Conservation (phyloP, 2,888 invertebrate species). For the Thumatha senex region DNA sequence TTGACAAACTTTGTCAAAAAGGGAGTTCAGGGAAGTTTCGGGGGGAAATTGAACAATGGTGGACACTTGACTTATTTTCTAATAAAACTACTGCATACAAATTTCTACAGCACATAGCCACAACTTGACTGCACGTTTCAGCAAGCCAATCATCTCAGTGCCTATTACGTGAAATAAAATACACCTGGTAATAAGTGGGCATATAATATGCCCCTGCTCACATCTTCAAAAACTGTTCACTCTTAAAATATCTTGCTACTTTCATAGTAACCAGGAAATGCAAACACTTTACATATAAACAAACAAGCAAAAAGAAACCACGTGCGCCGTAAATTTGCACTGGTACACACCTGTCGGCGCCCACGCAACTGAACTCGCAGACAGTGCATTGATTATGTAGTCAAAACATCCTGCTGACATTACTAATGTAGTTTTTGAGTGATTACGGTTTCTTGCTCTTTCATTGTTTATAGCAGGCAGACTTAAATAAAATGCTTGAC, state of each 20-base stretch:
- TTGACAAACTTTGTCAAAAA: too few relatives aligned
- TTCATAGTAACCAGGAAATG: neutral
- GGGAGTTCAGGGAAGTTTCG: too few relatives aligned
- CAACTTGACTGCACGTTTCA: too few relatives aligned
- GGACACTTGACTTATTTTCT: too few relatives aligned
- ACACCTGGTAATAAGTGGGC: too few relatives aligned
- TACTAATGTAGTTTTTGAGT: neutral
- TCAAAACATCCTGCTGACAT: neutral
- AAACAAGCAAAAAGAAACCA: constrained; percentile 12
- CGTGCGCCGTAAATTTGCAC: constrained; percentile 17
- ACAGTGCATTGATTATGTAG: neutral
- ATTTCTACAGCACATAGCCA: too few relatives aligned
- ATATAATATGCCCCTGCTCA: neutral
- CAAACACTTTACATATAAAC: neutral
- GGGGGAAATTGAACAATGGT: too few relatives aligned
- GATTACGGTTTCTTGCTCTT: neutral
- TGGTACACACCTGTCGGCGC: constrained; percentile 34
- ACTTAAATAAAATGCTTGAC: too few relatives aligned
- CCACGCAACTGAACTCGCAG: constrained; percentile 14
- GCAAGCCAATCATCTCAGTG: too few relatives aligned
- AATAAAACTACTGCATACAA: too few relatives aligned
- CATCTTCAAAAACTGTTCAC: neutral
- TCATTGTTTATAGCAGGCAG: neutral
- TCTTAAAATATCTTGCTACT: neutral
- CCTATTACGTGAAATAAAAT: too few relatives aligned